phyloP scores from a whole-genome alignment of 2,797 vertebrate genomes.

The Champsocephalus gunnari region DNA sequence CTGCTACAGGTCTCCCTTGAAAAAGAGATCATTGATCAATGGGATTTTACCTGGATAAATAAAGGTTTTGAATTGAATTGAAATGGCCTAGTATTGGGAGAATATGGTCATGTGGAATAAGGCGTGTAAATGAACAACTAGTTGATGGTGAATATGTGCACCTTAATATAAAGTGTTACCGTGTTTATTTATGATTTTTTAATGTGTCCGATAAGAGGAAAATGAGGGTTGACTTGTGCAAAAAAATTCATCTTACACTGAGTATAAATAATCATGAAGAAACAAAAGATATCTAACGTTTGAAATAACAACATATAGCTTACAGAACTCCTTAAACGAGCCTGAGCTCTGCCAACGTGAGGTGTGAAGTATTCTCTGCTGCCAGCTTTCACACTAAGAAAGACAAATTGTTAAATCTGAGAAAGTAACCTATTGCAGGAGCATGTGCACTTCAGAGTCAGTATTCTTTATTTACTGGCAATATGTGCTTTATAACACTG shows the following conservation, averaged over 20 bases:
- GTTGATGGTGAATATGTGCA: no score
- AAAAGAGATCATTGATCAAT: no score
- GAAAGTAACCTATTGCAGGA: conserved; percentile 34
- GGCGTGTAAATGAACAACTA: no score
- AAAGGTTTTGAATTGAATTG: no score
- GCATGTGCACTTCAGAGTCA: conserved; percentile 36
- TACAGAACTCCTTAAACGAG: conserved; percentile 6
- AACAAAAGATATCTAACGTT: background rate
- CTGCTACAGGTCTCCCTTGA: no score
- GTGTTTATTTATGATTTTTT: background rate
- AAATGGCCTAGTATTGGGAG: no score
- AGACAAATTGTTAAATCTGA: conserved; percentile 17
- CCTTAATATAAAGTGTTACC: no score
- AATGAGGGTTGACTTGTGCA: background rate
- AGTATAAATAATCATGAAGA: background rate
- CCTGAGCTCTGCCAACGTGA: conserved; percentile 3
- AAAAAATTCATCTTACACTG: background rate
- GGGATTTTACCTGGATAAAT: no score
- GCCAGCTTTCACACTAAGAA: conserved; percentile 32
- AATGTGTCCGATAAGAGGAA: background rate
- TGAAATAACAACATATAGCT: background rate
- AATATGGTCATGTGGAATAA: no score
- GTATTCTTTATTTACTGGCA: conserved; percentile 50
- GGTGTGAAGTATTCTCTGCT: conserved; percentile 28
- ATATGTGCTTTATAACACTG: conserved; percentile 37